phyloP scores from a whole-genome alignment of 2,797 vertebrate genomes.

The Leucoraja ocellata region DNA sequence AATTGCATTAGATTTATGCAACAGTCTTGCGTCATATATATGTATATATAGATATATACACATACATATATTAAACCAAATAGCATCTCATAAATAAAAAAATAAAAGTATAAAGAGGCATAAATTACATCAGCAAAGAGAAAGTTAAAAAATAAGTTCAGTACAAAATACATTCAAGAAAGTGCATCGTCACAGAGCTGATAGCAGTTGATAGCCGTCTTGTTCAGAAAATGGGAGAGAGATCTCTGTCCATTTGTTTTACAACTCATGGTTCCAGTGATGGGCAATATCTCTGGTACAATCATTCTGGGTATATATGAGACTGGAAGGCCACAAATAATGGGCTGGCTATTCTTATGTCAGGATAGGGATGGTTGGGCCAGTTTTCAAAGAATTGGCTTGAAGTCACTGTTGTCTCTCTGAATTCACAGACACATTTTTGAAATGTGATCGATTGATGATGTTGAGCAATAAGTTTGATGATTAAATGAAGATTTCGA shows the following conservation, averaged over 20 bases:
- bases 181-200: conserved; percentile 75
- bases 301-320: conserved; percentile 44
- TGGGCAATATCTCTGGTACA: conserved; percentile 51
- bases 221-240: conserved; percentile 1
- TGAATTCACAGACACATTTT: not conserved
- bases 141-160: conserved; percentile 65
- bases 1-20: conserved; percentile 54
- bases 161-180: conserved; percentile 80
- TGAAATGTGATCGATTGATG: not conserved
- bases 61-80: conserved; percentile 62
- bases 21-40: conserved; percentile 73
- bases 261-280: conserved; percentile 45
- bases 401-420: not conserved
- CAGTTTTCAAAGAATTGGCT: not conserved
- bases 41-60: conserved; percentile 43
- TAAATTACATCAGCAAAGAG: conserved; percentile 73
- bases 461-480: not conserved
- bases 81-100: conserved; percentile 38
- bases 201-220: conserved; percentile 60
- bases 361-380: too few relatives aligned
- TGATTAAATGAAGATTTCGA: not conserved
- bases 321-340: conserved; percentile 44
- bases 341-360: not conserved
- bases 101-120: conserved; percentile 48
- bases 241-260: not conserved